These are phyloP conservation scores for Uloborus plumipes DNA, from an alignment of 2,888 invertebrate species.

Conservation along the genomic window DNA sequence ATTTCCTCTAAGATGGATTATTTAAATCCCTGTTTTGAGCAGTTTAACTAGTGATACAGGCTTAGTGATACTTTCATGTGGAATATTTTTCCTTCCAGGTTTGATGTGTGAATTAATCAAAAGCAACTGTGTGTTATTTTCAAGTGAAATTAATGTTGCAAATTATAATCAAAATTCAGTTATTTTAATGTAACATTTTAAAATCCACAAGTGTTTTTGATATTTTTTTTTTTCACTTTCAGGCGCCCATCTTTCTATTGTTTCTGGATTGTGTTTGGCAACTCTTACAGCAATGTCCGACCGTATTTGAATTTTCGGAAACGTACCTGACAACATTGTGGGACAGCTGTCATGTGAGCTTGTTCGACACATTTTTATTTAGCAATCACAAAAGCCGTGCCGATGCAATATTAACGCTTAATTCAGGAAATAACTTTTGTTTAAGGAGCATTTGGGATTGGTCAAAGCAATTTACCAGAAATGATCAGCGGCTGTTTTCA, in stretches of 20 bases:
- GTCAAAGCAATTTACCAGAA: constrained; percentile 87
- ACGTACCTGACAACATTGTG: constrained; percentile 91
- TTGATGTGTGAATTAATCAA: background rate
- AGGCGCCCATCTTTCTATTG: constrained; percentile 88
- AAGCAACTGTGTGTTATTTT: no score
- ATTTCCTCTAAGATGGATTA: no score
- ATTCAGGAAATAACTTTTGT: constrained; percentile 72
- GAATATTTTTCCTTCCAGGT: background rate
- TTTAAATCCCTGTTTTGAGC: no score
- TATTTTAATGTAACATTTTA: no score
- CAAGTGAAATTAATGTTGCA: no score
- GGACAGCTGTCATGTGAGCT: constrained; percentile 88
- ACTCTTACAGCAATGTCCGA: constrained; percentile 87
- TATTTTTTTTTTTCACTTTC: constrained; percentile 69
- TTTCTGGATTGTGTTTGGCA: constrained; percentile 97
- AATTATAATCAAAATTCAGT: no score
- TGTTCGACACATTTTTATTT: constrained; percentile 94
- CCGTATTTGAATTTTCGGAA: constrained; percentile 91
- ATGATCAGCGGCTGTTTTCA: constrained; percentile 84
- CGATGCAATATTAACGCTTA: constrained; percentile 73
- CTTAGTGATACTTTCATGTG: no score
- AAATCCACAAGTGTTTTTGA: no score
- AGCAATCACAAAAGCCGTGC: constrained; percentile 85
- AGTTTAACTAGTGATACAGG: no score
- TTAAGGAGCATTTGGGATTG: constrained; percentile 90